Conservation (phyloP, 2,113 vertebrate genomes). For the Heloderma charlesbogerti region DNA sequence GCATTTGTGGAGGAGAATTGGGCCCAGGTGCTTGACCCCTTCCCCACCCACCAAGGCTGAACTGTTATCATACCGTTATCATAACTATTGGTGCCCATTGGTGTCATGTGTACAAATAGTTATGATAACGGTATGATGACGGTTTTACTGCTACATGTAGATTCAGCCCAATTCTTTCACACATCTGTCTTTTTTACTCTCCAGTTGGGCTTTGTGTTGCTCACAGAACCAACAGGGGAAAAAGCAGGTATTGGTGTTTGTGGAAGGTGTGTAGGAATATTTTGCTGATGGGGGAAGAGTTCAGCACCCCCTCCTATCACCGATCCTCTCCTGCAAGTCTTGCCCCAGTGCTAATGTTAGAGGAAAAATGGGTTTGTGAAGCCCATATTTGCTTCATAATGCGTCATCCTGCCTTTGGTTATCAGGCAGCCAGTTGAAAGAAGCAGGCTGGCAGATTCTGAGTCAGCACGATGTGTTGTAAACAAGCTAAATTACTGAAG, state of each 20-base stretch:
- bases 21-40: neutral
- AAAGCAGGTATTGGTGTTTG: neutral
- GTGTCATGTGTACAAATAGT: too few relatives aligned
- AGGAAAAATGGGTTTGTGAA: neutral
- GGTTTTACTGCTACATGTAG: too few relatives aligned
- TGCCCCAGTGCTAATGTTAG: too few relatives aligned
- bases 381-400: neutral
- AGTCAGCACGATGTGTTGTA: neutral
- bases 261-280: neutral
- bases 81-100: too few relatives aligned
- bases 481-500: neutral
- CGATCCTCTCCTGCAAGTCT: neutral
- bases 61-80: too few relatives aligned
- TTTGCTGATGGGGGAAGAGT: neutral
- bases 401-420: neutral
- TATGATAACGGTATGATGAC: too few relatives aligned
- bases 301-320: neutral
- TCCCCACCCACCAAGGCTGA: too few relatives aligned
- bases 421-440: neutral
- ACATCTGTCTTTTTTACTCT: neutral
- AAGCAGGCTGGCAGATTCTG: neutral
- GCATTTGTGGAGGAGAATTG: neutral
- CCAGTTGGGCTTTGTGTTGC: neutral
- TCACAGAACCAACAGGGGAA: neutral
- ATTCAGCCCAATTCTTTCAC: too few relatives aligned